phyloP scores from a whole-genome alignment of 2,888 invertebrate genomes.

The Polydrusus cervinus region DNA sequence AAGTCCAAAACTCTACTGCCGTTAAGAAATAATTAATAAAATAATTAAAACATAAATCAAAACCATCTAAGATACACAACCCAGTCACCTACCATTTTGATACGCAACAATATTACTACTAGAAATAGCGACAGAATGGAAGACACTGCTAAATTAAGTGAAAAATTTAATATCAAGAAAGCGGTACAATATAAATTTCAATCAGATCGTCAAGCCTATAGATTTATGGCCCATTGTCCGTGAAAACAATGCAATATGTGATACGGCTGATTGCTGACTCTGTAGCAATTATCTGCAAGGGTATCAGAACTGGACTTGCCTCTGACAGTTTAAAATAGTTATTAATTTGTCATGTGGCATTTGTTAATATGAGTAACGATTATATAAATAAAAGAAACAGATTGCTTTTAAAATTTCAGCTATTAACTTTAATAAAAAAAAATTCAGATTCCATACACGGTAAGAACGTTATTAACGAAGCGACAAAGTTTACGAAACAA shows the following conservation, averaged over 20 bases:
- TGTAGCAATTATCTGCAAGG: slow-evolving; percentile 8
- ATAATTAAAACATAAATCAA: no score
- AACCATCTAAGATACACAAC: no score
- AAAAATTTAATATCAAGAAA: slow-evolving; percentile 18
- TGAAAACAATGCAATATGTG: slow-evolving; percentile 13
- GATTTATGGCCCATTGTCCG: slow-evolving; percentile 14
- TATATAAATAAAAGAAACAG: neutral
- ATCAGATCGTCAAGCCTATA: slow-evolving; percentile 7
- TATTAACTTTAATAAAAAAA: no score
- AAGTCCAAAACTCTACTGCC: no score
- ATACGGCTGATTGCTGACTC: slow-evolving; percentile 15
- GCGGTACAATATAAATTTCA: neutral
- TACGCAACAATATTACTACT: no score
- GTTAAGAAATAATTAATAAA: no score
- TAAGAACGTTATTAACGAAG: no score
- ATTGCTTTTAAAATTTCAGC: no score
- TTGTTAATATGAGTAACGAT: neutral
- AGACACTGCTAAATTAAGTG: neutral
- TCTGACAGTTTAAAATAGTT: neutral
- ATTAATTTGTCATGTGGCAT: neutral
- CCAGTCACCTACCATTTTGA: no score
- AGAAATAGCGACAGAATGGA: no score
- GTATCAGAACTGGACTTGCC: neutral
- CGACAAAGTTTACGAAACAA: no score
- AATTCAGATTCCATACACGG: no score